These are phyloP conservation scores for Phalacrocorax carbo DNA, from an alignment of 2,113 vertebrate genomes.

Conservation along the genomic window DNA sequence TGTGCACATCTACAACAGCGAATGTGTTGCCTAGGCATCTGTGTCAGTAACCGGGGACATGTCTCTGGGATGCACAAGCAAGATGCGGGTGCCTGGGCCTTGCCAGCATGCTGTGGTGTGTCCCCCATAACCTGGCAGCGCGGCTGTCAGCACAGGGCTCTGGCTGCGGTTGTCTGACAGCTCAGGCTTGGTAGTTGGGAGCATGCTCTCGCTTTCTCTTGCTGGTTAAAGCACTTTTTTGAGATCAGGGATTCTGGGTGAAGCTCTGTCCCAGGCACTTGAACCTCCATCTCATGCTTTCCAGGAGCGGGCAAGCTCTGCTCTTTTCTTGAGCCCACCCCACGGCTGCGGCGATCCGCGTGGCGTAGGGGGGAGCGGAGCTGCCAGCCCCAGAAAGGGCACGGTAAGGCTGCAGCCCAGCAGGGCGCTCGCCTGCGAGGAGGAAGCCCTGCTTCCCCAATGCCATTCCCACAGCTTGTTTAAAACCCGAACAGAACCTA, in stretches of 20 bases:
- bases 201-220: rapidly evolving
- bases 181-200: background rate
- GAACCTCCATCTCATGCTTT: background rate
- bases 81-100: rapidly evolving
- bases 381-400: too few relatives aligned
- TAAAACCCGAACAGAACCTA: background rate
- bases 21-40: background rate
- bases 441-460: background rate
- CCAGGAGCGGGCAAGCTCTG: background rate
- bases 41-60: too few relatives aligned
- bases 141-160: rapidly evolving
- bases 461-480: background rate
- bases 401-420: background rate
- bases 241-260: background rate
- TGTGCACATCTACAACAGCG: rapidly evolving
- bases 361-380: background rate
- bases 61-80: background rate
- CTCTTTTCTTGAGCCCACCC: rapidly evolving
- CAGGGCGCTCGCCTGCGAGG: rapidly evolving
- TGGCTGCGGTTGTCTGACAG: background rate
- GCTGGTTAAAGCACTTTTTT: background rate
- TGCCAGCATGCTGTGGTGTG: too few relatives aligned
- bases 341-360: rapidly evolving
- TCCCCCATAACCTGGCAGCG: rapidly evolving
- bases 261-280: background rate